Base-by-base conservation (phyloP, 2,113 vertebrate genomes). In the Antennarius striatus region DNA sequence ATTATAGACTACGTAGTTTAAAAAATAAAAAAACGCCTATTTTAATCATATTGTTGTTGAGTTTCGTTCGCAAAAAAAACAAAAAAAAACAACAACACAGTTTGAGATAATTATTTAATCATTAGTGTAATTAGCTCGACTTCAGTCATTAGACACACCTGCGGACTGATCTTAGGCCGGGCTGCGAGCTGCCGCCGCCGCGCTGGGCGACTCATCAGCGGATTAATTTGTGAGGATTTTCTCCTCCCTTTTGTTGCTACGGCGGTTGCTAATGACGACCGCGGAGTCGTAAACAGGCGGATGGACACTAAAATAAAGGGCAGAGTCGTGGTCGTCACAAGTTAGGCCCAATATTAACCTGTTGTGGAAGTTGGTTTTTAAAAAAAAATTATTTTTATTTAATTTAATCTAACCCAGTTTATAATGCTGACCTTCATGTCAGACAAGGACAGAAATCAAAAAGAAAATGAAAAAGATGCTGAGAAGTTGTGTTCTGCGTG, bases 231-330 rank as follows among this genome's bases (percentile, higher is more conserved):
- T 63, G 65, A 80, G 84, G 80, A 77, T 88, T 72, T 87, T 81
- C 77, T 73, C 53, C 80, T 75, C 75, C 75, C 82, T 83, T 81
- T 88, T 82, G 89, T 88, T 86, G 88, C 82, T 66, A 62, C 59
- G 80, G 82, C 82, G 84, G 91, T 92, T 92, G 90, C 91, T 75
- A 91, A 50, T 79, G 87, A 75, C 88, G 83, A 92, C 91, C 86
- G 63, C 68, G 3, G 11, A 83, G 66, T 63, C 63, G 81, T 83
- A 84, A 86, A 90, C 86, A 79, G 68, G 75, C 71, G 45, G 50
- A 62, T 59, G 3, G 63, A 45, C 72, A 45, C 17, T 10, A 53
- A 62, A n/a, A 58, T 32, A 40, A 55, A 40, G 47, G 46, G 42
- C 58, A 62, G 47, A 63, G 6, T 29, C 51, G 6, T 3, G 22